Evolutionary conservation across 2,797 vertebrate species (phyloP), one percentile per base, ranked within the genome.

Genomic region (Crypturellus tataupa): DNA sequence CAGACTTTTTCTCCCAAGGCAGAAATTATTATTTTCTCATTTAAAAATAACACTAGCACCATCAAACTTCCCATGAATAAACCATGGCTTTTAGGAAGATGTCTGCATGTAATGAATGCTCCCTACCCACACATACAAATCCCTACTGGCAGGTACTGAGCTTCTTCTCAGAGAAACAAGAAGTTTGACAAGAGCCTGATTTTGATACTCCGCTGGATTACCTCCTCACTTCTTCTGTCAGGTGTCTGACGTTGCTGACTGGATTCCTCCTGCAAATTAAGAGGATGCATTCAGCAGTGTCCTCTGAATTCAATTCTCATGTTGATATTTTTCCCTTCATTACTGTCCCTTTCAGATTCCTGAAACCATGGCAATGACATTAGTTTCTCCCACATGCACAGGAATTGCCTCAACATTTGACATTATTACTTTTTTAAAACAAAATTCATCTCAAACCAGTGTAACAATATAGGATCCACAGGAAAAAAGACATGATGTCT

Each of bases 211-310:
- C 35, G 9, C 29, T 56, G 29, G 13, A 13, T 39, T 75, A 3
- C 13, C 35, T 5, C 39, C 64, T 77, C 47, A 44, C 13, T 68
- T 72, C 51, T 86, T 80, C 87, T 51, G 29, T 51, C 37, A 85
- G 6, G 4, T 91, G 21, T 12, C 27, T 68, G 18, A 37, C 11
- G 42, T 55, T 72, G 20, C 23, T 92, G 33, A 7, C 21, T 49
- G 5, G 33, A 62, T 1, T 42, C 6, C 18, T 85, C 9, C 29
- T 59, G 8, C 5, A 58, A 80, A 85, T 80, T 53, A 47, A 44
- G 40, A 69, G 0, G 2, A 3, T 51, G 1, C 55, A 25, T 59
- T 85, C 46, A 78, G 72, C 6, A 2, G 0, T 10, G 33, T 42
- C 16, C 55, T 75, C 62, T 65, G 37, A 84, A 89, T 59, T 53